Base-by-base conservation (phyloP, 2,113 vertebrate species). In the Alaudala cheleensis region DNA sequence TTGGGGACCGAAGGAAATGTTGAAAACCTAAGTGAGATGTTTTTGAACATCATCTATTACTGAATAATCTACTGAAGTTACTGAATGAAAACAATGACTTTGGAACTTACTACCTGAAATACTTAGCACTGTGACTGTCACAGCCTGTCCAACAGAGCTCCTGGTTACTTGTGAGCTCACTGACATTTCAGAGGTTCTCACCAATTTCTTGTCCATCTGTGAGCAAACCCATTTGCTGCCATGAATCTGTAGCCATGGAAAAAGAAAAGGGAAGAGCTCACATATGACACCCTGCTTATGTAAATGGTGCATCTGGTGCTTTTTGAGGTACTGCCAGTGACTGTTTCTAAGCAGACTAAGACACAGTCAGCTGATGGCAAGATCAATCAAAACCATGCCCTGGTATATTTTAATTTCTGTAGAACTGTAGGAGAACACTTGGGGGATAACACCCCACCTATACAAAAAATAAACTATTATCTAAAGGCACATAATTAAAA, bases 291-390 rank as follows among this genome's bases (percentile, higher is more conserved):
- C 37, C 86, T 86, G 31, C 67, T 93, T 90, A 88, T 86, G 86
- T 60, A 91, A 94, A 95, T 82, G 17, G 37, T 89, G 62, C 90
- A 94, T 72, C 78, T 94, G 86, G 67, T 93, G 67, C 71, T 86
- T 85, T 80, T 47, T 79, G 92, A 92, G 67, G 66, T 49, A 51
- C 57, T 90, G 78, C 90, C 91, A 95, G 66, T 65, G 72, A 90
- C 42, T 83, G 18, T 95, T 93, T 95, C 70, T 69, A 73, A 93
- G 53, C 60, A 80, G 44, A 15, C 64, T 72, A 57, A 89, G 56
- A 72, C 39, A 40, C 62, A 58, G 40, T 31, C 42, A 87, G 14
- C 31, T 67, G 64, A 93, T 78, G 67, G n/a, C 33, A 82, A 65
- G 86, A 86, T 74, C 62, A 81, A 56, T 86, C 66, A 88, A 72